Percentiles rank a stretch among this genome's conserved stretches.
These are phyloP conservation scores for Trichonephila inaurata DNA, from an alignment of 1,140 invertebrate species.

Conservation along the genomic window DNA sequence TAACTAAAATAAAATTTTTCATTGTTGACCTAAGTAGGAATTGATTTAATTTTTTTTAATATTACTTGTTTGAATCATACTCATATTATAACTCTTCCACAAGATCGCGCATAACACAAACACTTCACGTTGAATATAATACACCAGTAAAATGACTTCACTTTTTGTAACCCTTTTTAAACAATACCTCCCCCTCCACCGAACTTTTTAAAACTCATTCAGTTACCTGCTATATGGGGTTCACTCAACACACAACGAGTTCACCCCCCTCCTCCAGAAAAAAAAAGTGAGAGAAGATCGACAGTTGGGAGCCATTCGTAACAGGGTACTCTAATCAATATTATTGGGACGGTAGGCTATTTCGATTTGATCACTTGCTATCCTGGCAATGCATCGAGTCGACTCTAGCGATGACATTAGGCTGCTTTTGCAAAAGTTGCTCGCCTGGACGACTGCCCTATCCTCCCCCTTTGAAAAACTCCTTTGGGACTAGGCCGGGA, in stretches of 20 bases:
- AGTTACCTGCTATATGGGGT: not conserved
- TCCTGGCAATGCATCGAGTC: slow-evolving; percentile 49
- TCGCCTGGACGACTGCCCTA: slow-evolving; percentile 12
- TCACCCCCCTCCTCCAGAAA: not conserved
- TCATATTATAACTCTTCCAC: no score
- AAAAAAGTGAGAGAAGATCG: not conserved
- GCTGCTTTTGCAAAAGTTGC: slow-evolving; percentile 64
- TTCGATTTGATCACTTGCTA: slow-evolving; percentile 69
- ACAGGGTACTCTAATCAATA: slow-evolving; percentile 67
- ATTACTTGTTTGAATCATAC: no score
- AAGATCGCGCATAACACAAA: no score
- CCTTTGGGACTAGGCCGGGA: slow-evolving; percentile 58
- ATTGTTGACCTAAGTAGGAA: no score
- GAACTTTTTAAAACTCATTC: not conserved
- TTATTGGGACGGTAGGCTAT: slow-evolving; percentile 63
- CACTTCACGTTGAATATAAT: no score
- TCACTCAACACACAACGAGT: not conserved
- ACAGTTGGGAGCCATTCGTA: slow-evolving; percentile 8
- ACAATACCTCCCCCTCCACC: no score
- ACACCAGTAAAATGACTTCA: no score
- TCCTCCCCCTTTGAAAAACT: slow-evolving; percentile 32
- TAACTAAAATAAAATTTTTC: no score
- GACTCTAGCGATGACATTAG: slow-evolving; percentile 73
- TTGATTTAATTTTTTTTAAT: no score
- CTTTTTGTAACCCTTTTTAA: no score